A percentile compares a stretch with the other conserved stretches of the same genome.
phyloP scores from a whole-genome alignment of 2,888 invertebrate genomes.

The Palloptera scutellata region DNA sequence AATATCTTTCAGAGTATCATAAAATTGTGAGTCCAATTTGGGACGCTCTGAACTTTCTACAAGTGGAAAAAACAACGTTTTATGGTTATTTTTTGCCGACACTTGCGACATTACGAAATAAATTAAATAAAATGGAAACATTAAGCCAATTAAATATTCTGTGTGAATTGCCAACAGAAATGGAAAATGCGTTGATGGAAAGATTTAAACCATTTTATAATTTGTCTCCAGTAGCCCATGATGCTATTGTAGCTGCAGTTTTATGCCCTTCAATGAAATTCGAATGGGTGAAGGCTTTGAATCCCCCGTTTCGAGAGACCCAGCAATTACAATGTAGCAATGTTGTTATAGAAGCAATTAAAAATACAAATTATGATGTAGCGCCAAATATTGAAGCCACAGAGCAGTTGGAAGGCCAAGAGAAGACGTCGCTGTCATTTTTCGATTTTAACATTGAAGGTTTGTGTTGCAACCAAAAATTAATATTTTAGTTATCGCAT shows the following conservation, averaged over 20 bases:
- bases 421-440: no score
- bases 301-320: not conserved
- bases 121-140: slow-evolving; percentile 25
- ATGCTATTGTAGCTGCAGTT: slow-evolving; percentile 33
- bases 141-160: not conserved
- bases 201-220: slow-evolving; percentile 27
- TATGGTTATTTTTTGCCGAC: slow-evolving; percentile 36
- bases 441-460: no score
- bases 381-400: no score
- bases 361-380: no score
- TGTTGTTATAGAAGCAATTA: no score
- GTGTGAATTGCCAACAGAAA: slow-evolving; percentile 10
- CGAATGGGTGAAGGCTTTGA: slow-evolving; percentile 7
- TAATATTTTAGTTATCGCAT: no score
- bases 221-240: slow-evolving; percentile 21
- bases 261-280: slow-evolving; percentile 30
- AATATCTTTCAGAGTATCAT: slow-evolving; percentile 32
- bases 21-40: slow-evolving; percentile 30
- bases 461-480: no score
- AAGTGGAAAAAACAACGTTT: slow-evolving; percentile 29
- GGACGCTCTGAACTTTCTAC: slow-evolving; percentile 33
- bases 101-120: slow-evolving; percentile 30
- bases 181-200: slow-evolving; percentile 18
- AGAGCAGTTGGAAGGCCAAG: no score
- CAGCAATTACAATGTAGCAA: no score